Percentiles rank a stretch among this genome's conserved stretches.
phyloP scores from a whole-genome alignment of 2,888 invertebrate species.

The Agrenia bidenticulata region DNA sequence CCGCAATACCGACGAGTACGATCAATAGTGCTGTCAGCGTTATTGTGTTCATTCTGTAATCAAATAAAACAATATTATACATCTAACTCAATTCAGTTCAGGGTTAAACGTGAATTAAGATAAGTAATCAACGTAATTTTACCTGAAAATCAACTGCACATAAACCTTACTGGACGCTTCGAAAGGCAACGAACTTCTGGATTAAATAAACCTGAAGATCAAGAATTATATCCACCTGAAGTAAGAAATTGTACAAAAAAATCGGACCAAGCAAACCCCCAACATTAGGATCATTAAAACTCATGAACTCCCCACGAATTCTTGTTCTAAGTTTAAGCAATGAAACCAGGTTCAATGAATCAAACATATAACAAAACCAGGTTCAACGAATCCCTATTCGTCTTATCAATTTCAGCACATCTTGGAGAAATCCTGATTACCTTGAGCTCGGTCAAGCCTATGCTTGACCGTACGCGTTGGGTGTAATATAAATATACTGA shows the following conservation, averaged over 20 bases:
- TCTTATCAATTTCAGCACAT: neutral
- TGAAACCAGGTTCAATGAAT: neutral
- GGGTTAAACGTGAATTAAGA: no score
- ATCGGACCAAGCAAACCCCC: neutral
- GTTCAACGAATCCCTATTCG: neutral
- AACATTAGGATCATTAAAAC: neutral
- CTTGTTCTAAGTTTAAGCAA: no score
- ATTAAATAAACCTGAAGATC: neutral
- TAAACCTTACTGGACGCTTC: neutral
- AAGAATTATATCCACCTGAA: neutral
- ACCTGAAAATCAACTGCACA: no score
- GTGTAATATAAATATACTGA: no score
- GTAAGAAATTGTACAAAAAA: neutral
- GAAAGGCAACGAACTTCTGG: slow-evolving; percentile 1
- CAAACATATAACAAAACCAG: neutral
- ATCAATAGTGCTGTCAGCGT: neutral
- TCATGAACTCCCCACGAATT: neutral
- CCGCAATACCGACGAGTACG: neutral
- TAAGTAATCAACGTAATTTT: no score
- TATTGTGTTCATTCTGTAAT: neutral
- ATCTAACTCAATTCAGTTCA: no score
- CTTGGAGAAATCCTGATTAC: slow-evolving; percentile 3
- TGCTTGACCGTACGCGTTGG: neutral
- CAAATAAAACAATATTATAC: neutral
- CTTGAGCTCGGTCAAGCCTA: slow-evolving; percentile 4